Conservation (phyloP, 2,888 invertebrate genomes). For the Tryphoninae sp. region DNA sequence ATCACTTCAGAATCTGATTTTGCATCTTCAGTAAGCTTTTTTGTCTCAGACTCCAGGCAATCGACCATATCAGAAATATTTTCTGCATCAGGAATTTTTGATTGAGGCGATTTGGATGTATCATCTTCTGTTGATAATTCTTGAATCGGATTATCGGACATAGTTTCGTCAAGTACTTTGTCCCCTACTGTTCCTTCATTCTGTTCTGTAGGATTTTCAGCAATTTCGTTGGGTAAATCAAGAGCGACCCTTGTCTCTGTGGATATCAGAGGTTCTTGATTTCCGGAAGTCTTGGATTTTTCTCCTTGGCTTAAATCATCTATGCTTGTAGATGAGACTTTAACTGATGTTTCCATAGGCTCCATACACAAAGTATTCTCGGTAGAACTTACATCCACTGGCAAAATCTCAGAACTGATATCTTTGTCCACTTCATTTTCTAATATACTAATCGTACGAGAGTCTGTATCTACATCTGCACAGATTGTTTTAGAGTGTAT, state of each 20-base stretch:
- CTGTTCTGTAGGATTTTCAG: background rate
- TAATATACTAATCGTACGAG: background rate
- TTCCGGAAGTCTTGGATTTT: conserved; percentile 22
- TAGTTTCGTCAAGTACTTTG: conserved; percentile 12
- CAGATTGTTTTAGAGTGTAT: background rate
- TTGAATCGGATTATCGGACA: conserved; percentile 1
- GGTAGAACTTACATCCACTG: background rate
- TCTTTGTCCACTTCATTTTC: conserved; percentile 14
- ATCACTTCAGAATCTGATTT: conserved; percentile 73
- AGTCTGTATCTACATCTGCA: conserved; percentile 12
- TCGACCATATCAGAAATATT: conserved; percentile 13
- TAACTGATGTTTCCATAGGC: background rate
- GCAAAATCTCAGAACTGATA: background rate
- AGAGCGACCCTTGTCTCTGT: background rate
- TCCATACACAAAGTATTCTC: background rate
- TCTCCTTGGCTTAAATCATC: conserved; percentile 32
- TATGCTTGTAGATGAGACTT: background rate
- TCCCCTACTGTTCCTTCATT: background rate
- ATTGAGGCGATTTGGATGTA: background rate
- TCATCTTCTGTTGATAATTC: conserved; percentile 40
- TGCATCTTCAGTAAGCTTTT: conserved; percentile 60
- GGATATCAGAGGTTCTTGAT: conserved; percentile 13
- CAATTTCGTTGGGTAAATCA: background rate
- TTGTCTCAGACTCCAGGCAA: background rate
- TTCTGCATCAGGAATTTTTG: conserved; percentile 20